These are phyloP conservation scores for Ochotona curzoniae DNA, from an alignment of 2,113 vertebrate genomes.

Conservation along the genomic window DNA sequence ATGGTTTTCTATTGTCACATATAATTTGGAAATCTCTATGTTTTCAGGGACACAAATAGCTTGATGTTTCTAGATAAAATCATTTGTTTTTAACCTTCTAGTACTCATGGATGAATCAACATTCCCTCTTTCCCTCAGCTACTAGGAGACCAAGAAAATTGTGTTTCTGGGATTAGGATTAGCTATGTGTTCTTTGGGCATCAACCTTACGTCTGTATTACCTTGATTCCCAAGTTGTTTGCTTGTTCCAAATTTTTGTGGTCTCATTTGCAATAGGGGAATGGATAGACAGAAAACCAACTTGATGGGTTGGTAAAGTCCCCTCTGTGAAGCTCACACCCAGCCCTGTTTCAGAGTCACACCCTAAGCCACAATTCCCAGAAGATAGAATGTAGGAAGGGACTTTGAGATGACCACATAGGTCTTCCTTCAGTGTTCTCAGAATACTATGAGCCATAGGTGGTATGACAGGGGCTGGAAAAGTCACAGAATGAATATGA, in stretches of 20 bases:
- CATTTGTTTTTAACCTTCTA: neutral
- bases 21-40: neutral
- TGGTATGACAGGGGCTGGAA: neutral
- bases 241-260: conserved; percentile 34
- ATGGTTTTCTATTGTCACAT: neutral
- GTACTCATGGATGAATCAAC: neutral
- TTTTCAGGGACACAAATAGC: conserved; percentile 1
- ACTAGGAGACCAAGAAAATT: neutral
- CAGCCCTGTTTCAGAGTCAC: neutral
- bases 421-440: neutral
- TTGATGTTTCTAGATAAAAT: neutral
- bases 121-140: neutral
- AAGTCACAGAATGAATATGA: neutral
- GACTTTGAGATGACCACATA: neutral
- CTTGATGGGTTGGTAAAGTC: neutral
- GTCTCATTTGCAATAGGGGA: conserved; percentile 67
- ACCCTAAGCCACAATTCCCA: neutral
- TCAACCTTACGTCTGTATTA: neutral
- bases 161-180: neutral
- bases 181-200: neutral
- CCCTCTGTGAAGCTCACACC: neutral
- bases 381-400: fast-evolving
- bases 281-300: conserved; percentile 37
- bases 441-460: neutral
- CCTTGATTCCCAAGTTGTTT: neutral